Evolutionary conservation across 35 echinoderm and acorn worm species (phyloP).

Genomic region (Lytechinus pictus): DNA sequence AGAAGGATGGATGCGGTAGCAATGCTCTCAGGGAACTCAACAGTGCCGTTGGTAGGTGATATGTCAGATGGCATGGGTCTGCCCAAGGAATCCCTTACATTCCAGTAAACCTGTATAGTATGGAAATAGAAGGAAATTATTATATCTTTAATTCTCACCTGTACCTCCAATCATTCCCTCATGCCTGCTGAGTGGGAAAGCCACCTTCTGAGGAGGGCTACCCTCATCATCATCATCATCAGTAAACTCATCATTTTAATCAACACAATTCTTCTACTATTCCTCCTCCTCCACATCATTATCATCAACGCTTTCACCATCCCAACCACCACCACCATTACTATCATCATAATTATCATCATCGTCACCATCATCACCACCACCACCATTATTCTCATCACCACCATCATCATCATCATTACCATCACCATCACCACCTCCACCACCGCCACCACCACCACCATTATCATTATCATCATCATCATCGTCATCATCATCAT

Average conservation of each 20-base stretch:
- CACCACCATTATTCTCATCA: constrained; percentile 40
- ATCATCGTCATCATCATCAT: neutral
- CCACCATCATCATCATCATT: constrained; percentile 9
- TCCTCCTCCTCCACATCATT: neutral
- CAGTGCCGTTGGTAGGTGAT: constrained; percentile 72
- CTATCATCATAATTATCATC: constrained; percentile 5
- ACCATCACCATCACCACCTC: constrained; percentile 37
- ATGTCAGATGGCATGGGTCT: constrained; percentile 57
- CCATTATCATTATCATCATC: constrained; percentile 15
- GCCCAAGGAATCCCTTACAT: constrained; percentile 60
- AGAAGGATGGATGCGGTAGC: constrained; percentile 74
- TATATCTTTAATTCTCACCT: neutral
- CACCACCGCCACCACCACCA: constrained; percentile 27
- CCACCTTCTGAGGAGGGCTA: neutral
- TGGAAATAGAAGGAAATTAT: neutral
- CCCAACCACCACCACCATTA: neutral
- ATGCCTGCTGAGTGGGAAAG: too few species aligned
- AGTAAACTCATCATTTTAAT: neutral
- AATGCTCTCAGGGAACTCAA: constrained; percentile 73
- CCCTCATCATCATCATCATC: neutral
- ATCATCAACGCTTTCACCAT: neutral
- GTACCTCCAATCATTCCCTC: neutral
- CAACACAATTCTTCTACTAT: neutral
- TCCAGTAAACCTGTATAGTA: constrained; percentile 77
- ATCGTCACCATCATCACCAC: constrained; percentile 21